phyloP scores from a whole-genome alignment of 2,113 vertebrate genomes.

The Rhinolophus sinicus region DNA sequence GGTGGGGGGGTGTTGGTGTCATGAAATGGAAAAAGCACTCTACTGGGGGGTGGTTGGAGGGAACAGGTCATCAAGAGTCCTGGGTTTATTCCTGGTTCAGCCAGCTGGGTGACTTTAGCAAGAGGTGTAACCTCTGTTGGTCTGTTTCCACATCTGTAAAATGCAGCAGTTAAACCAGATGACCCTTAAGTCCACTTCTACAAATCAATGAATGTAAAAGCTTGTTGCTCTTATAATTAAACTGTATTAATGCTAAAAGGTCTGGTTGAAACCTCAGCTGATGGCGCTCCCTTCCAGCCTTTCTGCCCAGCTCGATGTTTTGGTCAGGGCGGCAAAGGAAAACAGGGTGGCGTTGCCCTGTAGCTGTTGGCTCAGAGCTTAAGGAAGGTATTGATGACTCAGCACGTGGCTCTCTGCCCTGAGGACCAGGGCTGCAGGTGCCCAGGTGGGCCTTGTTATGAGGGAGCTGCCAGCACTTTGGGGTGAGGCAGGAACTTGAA shows the following conservation, averaged over 20 bases:
- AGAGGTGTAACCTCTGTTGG: not conserved
- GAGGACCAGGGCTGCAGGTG: slow-evolving; percentile 28
- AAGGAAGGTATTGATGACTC: slow-evolving; percentile 63
- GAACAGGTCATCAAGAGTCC: not conserved
- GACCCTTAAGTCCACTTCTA: slow-evolving; percentile 41
- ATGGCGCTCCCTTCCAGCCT: not conserved
- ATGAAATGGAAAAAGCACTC: not conserved
- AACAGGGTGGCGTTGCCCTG: slow-evolving; percentile 19
- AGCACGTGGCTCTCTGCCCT: slow-evolving; percentile 15
- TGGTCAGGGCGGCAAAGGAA: slow-evolving; percentile 29
- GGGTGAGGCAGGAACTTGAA: slow-evolving; percentile 65
- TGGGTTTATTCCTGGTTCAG: not conserved
- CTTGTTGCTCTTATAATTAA: slow-evolving; percentile 22
- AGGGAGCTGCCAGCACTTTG: slow-evolving; percentile 12
- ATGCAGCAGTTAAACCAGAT: slow-evolving; percentile 10
- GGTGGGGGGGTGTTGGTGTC: not conserved
- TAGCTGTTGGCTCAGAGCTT: slow-evolving; percentile 50
- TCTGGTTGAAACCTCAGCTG: not conserved
- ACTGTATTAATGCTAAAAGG: not conserved
- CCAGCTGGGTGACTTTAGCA: slow-evolving; percentile 31
- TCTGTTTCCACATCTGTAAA: slow-evolving; percentile 47
- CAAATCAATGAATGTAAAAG: not conserved
- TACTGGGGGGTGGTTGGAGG: not conserved
- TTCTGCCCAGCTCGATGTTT: not conserved
- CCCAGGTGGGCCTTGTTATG: slow-evolving; percentile 58